Conservation (phyloP, 1,140 invertebrate species). For the Mactra quadrangularis region DNA sequence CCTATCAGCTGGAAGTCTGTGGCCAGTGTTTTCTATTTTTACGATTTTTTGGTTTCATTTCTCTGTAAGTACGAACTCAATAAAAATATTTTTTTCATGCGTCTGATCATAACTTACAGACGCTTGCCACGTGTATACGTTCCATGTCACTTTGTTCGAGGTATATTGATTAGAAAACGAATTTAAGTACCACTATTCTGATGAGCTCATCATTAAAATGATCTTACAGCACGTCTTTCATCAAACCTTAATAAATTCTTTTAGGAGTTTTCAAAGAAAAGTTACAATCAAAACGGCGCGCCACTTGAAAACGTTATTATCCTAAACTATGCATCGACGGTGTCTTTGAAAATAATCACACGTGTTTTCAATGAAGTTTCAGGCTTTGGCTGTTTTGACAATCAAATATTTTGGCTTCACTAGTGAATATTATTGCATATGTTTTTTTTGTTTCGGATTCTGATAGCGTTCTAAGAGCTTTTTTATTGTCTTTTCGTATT, state of each 20-base stretch:
- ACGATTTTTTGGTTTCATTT: too few relatives aligned
- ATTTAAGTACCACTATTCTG: conserved; percentile 26
- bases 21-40: too few relatives aligned
- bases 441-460: conserved; percentile 16
- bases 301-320: conserved; percentile 29
- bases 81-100: too few relatives aligned
- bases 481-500: conserved; percentile 32
- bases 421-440: conserved; percentile 15
- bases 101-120: background rate
- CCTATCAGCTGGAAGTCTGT: too few relatives aligned
- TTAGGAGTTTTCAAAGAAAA: conserved; percentile 29
- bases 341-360: conserved; percentile 37
- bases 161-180: conserved; percentile 21
- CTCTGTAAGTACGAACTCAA: too few relatives aligned
- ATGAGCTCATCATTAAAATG: conserved; percentile 25
- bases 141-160: background rate
- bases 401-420: conserved; percentile 41
- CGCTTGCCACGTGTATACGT: conserved; percentile 2
- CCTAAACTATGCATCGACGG: conserved; percentile 31
- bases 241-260: background rate
- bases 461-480: conserved; percentile 15
- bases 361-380: conserved; percentile 29
- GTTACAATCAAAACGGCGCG: conserved; percentile 26
- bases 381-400: conserved; percentile 41
- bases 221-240: conserved; percentile 28